Conservation (phyloP, 1,140 invertebrate genomes). For the Oedothorax gibbosus region DNA sequence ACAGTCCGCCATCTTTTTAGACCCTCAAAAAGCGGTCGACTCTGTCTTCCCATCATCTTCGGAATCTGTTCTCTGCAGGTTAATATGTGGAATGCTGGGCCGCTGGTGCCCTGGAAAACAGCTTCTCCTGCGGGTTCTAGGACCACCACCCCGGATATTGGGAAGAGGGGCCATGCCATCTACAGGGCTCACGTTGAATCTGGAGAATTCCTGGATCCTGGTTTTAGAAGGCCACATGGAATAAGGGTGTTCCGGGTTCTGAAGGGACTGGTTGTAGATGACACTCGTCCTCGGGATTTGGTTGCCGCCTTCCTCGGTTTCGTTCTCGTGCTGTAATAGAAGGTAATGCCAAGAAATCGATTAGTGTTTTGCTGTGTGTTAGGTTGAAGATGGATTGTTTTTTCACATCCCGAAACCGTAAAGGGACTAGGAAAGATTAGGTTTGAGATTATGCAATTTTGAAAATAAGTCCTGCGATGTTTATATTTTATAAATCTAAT, state of each 20-base stretch:
- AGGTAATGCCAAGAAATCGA: background rate
- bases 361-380: too few relatives aligned
- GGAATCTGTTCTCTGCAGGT: background rate
- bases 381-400: too few relatives aligned
- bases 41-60: constrained; percentile 16
- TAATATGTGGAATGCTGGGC: background rate
- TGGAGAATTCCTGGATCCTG: constrained; percentile 42
- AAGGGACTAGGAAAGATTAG: too few relatives aligned
- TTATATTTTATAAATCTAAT: too few relatives aligned
- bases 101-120: constrained; percentile 33
- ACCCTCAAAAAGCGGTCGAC: constrained; percentile 39
- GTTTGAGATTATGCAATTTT: too few relatives aligned
- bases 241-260: constrained; percentile 37
- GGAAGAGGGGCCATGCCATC: constrained; percentile 24
- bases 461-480: too few relatives aligned
- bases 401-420: too few relatives aligned
- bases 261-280: constrained; percentile 37
- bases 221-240: constrained; percentile 41
- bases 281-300: constrained; percentile 35
- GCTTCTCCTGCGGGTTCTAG: constrained; percentile 17
- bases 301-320: constrained; percentile 15
- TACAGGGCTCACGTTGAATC: constrained; percentile 45
- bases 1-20: too few relatives aligned
- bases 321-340: constrained; percentile 1
- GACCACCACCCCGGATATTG: background rate